These are phyloP conservation scores for Trachelus troglodyta DNA, from an alignment of 2,888 invertebrate species.

Conservation along the genomic window DNA sequence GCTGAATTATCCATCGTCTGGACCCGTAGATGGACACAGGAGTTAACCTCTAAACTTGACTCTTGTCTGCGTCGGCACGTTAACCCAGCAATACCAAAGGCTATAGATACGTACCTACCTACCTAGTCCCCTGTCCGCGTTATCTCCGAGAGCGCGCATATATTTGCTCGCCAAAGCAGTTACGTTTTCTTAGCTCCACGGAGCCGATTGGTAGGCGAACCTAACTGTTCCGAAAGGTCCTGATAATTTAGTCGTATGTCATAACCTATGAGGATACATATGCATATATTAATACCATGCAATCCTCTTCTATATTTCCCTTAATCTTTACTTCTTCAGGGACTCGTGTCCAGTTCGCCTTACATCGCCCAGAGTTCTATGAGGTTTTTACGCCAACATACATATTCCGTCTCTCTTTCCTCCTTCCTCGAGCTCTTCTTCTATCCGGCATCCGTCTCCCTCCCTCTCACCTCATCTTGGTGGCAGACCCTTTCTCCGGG, in stretches of 20 bases:
- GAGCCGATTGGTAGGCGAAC: conserved; percentile 47
- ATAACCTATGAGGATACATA: conserved; percentile 34
- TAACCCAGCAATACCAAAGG: not conserved
- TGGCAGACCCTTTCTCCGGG: conserved; percentile 3
- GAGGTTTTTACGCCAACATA: not conserved
- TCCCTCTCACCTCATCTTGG: not conserved
- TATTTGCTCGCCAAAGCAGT: conserved; percentile 53
- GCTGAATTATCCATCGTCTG: conserved; percentile 54
- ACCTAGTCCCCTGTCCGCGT: conserved; percentile 42
- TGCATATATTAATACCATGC: not conserved
- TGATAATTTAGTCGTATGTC: conserved; percentile 54
- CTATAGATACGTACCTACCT: not conserved
- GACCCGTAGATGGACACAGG: conserved; percentile 50
- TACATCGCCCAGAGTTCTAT: not conserved
- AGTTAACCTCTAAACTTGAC: conserved; percentile 44
- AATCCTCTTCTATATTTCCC: no score
- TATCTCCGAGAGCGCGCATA: conserved; percentile 53
- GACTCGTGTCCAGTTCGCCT: not conserved
- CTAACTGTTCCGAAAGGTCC: conserved; percentile 56
- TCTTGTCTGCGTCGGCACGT: conserved; percentile 16
- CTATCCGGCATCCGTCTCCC: conserved; percentile 13
- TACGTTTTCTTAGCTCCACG: conserved; percentile 49
- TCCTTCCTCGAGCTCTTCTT: conserved; percentile 19
- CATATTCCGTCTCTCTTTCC: conserved; percentile 23
- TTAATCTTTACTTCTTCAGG: no score